Base-by-base conservation (phyloP, 2,113 vertebrate genomes). In the Rhineura floridana region DNA sequence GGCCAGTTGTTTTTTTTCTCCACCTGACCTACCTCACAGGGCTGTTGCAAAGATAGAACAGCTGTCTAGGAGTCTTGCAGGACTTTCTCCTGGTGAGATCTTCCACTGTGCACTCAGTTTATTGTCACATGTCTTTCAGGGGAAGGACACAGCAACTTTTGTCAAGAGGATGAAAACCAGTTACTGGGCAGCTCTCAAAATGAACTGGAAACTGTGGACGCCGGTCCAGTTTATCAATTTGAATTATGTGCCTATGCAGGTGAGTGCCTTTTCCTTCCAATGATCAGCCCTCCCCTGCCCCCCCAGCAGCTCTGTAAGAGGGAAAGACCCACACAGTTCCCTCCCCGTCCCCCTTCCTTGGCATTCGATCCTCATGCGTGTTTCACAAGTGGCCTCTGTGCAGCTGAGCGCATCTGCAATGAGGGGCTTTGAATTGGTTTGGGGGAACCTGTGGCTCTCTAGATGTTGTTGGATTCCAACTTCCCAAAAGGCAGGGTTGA, bases 161-260 rank as follows among this genome's bases (percentile, higher is more conserved):
- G 89, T 96, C 75, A 93, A 93, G 44, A 97, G 97, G 93, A 88
- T 98, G 84, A 95, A 90, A 83, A 91, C 42, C 10, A 91, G 95
- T 73, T 98, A 98, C 93, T 98, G 98, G 98, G 91, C 95, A 2
- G 96, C 98, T 3, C 92, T 98, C 80, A 97, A 97, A 93, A 98
- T 97, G 97, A 98, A 98, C 91, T 98, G 98, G 98, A 97, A 96
- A 94, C 95, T 98, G 23, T 98, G 98, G 98, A 98, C 98, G 0
- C 98, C 98, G 0, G 95, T 98, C 91, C 98, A 98, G 95, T 98
- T 98, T 48, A 91, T 98, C 73, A 98, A 98, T 73, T 85, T 98
- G 92, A 98, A 97, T 95, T 98, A 98, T 42, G 94, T 98, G 85
- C 98, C 98, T 85, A 88, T 97, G 50, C 97, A 98, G 97, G 98